Evolutionary conservation across 2,113 vertebrate genomes (phyloP).

Genomic region (Ptilorrhoa leucosticta): DNA sequence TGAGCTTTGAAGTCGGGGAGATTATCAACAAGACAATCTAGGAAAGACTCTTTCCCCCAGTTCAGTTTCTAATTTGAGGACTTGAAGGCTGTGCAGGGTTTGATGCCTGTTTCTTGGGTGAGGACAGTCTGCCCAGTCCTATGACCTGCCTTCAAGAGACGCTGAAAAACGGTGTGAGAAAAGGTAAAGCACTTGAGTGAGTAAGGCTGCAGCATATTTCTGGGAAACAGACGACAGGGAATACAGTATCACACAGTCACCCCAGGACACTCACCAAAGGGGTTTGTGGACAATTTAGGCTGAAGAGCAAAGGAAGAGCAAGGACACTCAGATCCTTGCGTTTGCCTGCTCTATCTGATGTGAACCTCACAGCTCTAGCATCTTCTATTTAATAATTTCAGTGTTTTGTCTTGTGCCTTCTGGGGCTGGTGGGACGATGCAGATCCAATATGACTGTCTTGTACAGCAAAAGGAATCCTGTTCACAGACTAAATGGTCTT

Average conservation of each 20-base stretch:
- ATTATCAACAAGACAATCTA: neutral
- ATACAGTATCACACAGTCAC: no score
- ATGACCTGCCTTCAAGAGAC: neutral
- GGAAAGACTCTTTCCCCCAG: neutral
- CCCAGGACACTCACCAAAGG: neutral
- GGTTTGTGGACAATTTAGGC: neutral
- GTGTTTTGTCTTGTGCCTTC: neutral
- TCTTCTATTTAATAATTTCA: neutral
- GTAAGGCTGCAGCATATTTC: neutral
- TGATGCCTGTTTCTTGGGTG: neutral
- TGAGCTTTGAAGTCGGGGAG: constrained; percentile 23
- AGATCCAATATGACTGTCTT: no score
- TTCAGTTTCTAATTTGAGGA: neutral
- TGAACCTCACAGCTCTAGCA: neutral
- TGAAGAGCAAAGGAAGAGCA: neutral
- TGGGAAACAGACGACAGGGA: neutral
- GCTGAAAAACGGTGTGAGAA: neutral
- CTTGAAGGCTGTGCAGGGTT: neutral
- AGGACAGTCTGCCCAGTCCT: neutral
- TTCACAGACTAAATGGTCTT: neutral
- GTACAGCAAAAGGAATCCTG: neutral
- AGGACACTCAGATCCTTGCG: neutral
- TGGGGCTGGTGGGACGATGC: neutral
- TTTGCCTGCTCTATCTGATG: neutral
- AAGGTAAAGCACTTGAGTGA: neutral